Percentiles rank a stretch among this genome's conserved stretches.
Evolutionary conservation across 2,797 vertebrate species (phyloP).

Genomic region (Cirrhinus mrigala): DNA sequence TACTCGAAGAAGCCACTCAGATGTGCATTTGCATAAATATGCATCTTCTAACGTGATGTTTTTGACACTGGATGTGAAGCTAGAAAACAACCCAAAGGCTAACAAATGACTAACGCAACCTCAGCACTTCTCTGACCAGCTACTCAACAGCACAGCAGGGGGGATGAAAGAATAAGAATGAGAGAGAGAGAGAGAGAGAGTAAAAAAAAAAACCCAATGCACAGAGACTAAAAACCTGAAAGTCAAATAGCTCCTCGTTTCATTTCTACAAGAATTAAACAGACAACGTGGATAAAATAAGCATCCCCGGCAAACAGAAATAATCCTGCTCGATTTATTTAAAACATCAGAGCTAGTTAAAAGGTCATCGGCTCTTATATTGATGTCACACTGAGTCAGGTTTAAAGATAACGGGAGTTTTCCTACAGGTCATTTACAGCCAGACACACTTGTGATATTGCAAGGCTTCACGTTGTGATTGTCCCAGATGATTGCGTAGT

Average conservation of each 20-base stretch:
- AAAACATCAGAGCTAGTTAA: neutral
- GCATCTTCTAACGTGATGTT: conserved; percentile 26
- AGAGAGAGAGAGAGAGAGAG: conserved; percentile 36
- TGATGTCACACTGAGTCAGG: conserved; percentile 6
- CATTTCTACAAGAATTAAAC: neutral
- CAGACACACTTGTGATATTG: too few relatives aligned
- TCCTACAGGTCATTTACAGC: conserved; percentile 15
- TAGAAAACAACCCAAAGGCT: conserved; percentile 32
- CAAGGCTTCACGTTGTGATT: neutral
- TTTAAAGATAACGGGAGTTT: conserved; percentile 10
- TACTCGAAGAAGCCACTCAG: neutral
- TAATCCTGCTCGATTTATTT: conserved; percentile 1
- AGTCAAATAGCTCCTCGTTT: neutral
- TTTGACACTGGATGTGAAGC: conserved; percentile 35
- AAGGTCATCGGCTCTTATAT: neutral
- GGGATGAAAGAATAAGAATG: conserved; percentile 61
- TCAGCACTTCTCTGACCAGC: conserved; percentile 4
- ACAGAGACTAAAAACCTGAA: neutral
- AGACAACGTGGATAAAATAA: neutral
- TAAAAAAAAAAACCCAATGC: conserved; percentile 41
- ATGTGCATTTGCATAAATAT: conserved; percentile 48
- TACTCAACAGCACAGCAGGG: neutral
- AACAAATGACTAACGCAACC: conserved; percentile 7
- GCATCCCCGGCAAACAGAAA: neutral
- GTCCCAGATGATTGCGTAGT: neutral